Evolutionary conservation across 2,888 invertebrate species (phyloP).

Genomic region (Melanargia galathea): DNA sequence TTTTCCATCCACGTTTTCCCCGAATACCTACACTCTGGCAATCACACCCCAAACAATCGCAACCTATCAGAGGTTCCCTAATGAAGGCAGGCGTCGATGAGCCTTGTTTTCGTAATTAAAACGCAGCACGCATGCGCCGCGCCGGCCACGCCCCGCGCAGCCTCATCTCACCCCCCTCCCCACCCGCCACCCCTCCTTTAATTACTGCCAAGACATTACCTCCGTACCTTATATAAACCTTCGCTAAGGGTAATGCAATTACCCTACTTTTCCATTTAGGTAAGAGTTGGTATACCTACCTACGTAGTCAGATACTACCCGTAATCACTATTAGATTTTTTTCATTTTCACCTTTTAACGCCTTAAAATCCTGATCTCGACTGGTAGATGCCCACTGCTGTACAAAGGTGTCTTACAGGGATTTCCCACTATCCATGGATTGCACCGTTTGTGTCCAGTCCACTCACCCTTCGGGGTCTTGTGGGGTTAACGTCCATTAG

Average conservation of each 20-base stretch:
- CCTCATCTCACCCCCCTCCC: constrained; percentile 56
- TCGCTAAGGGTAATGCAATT: constrained; percentile 44
- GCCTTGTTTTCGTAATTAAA: constrained; percentile 76
- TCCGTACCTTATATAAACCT: constrained; percentile 67
- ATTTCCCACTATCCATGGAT: too few relatives aligned
- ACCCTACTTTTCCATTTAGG: constrained; percentile 37
- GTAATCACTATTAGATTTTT: constrained; percentile 8
- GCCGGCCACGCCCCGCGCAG: constrained; percentile 78
- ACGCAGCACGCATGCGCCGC: constrained; percentile 74
- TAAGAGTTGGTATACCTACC: neutral
- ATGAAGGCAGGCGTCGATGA: constrained; percentile 78
- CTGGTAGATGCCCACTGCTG: neutral
- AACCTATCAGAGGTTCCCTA: constrained; percentile 57
- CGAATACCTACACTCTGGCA: constrained; percentile 40
- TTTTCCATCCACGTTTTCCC: constrained; percentile 9
- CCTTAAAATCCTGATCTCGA: neutral
- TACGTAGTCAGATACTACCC: neutral
- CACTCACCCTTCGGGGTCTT: too few relatives aligned
- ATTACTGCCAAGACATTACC: constrained; percentile 80
- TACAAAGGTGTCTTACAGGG: neutral
- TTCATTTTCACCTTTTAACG: neutral
- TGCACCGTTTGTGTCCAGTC: too few relatives aligned
- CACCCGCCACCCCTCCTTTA: constrained; percentile 54
- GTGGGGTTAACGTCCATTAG: too few relatives aligned
- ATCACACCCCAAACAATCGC: constrained; percentile 40